phyloP scores from a whole-genome alignment of 2,797 vertebrate species.

The Cryptoprocta ferox region DNA sequence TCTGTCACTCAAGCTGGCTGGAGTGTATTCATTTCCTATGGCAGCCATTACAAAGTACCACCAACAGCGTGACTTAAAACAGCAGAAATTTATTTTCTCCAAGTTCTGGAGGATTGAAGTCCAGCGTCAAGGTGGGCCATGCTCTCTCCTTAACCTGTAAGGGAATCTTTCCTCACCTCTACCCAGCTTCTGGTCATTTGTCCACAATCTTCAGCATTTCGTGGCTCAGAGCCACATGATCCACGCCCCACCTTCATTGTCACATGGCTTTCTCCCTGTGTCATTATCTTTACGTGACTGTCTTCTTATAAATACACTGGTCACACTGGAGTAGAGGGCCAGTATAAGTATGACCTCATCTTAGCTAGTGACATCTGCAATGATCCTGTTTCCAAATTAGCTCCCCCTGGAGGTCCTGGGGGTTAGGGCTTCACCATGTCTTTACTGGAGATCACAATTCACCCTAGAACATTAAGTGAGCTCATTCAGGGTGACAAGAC shows the following conservation, averaged over 20 bases:
- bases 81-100: background rate
- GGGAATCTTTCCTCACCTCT: background rate
- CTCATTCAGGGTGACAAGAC: background rate
- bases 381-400: background rate
- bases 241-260: too few species aligned
- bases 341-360: background rate
- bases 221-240: fast-evolving
- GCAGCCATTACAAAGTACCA: background rate
- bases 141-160: fast-evolving
- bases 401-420: background rate
- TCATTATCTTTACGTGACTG: background rate
- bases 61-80: background rate
- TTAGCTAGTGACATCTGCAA: background rate
- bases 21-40: background rate
- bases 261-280: background rate
- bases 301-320: background rate
- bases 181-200: background rate
- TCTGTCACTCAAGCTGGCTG: background rate
- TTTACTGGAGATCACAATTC: background rate
- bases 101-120: background rate
- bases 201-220: background rate
- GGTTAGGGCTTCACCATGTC: background rate
- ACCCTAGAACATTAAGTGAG: background rate
- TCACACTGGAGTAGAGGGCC: background rate
- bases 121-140: background rate